phyloP scores from a whole-genome alignment of 2,797 vertebrate species.

The Lophotriccus pileatus region DNA sequence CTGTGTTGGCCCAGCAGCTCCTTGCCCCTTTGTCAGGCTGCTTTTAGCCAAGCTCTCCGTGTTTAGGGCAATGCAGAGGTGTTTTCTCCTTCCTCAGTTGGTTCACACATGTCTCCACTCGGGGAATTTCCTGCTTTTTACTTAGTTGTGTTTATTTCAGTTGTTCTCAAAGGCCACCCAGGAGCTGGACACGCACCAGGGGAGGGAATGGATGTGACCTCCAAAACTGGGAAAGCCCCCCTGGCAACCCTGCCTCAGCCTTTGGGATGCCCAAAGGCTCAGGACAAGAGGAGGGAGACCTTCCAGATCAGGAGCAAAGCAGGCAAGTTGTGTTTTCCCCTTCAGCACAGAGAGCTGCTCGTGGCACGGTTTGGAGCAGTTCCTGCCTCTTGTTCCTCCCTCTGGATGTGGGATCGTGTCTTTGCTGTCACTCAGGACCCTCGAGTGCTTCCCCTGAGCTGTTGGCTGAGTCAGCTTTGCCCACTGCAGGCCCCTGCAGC shows the following conservation, averaged over 20 bases:
- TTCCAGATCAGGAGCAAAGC: background rate
- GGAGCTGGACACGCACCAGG: background rate
- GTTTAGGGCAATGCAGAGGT: background rate
- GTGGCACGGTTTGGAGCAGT: background rate
- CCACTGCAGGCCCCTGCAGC: background rate
- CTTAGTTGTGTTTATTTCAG: background rate
- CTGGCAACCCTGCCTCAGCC: background rate
- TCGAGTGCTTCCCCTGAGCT: background rate
- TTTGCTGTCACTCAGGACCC: background rate
- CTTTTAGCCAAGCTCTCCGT: background rate
- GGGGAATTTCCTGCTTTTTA: background rate
- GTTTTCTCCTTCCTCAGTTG: background rate
- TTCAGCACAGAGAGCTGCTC: background rate
- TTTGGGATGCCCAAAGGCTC: background rate
- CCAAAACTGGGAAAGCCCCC: fast-evolving
- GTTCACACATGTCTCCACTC: background rate
- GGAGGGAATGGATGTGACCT: background rate
- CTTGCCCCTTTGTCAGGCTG: background rate
- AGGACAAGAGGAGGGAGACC: background rate
- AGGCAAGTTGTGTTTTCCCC: background rate
- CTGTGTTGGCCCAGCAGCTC: background rate
- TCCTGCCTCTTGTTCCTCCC: fast-evolving
- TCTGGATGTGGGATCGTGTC: background rate
- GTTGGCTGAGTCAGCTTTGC: background rate
- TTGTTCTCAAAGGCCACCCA: background rate